Evolutionary conservation across 2,888 invertebrate genomes (phyloP).

Genomic region (Lepidocyrtoides sp.): DNA sequence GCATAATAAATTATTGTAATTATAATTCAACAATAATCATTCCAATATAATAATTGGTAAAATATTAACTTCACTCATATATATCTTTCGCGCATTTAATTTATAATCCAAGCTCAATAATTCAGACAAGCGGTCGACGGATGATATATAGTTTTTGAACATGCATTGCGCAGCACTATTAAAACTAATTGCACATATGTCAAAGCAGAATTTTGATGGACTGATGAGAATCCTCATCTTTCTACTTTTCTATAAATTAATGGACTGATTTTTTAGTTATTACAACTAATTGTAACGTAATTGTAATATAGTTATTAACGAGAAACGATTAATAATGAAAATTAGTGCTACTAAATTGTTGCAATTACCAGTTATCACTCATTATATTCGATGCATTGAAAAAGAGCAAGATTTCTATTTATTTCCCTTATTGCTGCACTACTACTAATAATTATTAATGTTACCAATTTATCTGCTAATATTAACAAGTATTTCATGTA

Average conservation of each 20-base stretch:
- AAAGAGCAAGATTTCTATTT: not conserved
- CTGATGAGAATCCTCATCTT: too few species aligned
- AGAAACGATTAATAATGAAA: too few species aligned
- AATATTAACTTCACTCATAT: not conserved
- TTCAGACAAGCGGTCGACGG: slow-evolving; percentile 75
- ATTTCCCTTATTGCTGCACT: not conserved
- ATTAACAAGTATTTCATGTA: too few species aligned
- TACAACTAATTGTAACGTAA: too few species aligned
- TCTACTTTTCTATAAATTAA: too few species aligned
- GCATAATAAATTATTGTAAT: slow-evolving; percentile 29
- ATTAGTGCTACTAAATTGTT: too few species aligned
- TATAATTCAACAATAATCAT: too few species aligned
- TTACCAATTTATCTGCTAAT: too few species aligned
- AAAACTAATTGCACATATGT: not conserved
- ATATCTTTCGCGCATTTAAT: slow-evolving; percentile 25
- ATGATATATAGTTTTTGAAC: slow-evolving; percentile 44
- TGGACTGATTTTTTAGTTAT: too few species aligned
- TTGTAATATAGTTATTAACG: too few species aligned
- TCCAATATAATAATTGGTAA: slow-evolving; percentile 4
- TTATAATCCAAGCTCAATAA: slow-evolving; percentile 69
- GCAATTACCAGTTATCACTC: too few species aligned
- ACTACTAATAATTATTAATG: not conserved
- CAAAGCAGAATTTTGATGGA: not conserved
- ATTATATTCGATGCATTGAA: not conserved
- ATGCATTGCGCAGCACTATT: not conserved